These are phyloP conservation scores for Rafetus swinhoei DNA, from an alignment of 2,113 vertebrate genomes.

Conservation along the genomic window DNA sequence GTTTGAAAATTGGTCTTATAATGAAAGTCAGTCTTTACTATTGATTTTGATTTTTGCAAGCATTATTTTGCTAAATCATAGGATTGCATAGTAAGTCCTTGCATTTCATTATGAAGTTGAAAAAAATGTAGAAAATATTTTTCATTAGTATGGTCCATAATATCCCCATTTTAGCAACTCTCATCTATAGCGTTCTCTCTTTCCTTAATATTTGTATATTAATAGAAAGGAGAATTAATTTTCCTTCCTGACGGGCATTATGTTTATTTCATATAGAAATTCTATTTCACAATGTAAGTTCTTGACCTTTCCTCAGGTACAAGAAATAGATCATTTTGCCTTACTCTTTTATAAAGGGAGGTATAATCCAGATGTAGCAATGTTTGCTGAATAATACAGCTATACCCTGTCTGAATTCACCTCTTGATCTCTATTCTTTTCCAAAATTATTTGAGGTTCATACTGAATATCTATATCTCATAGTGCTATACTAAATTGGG, in stretches of 20 bases:
- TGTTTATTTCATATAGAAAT: neutral
- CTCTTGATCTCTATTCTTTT: neutral
- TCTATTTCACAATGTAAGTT: neutral
- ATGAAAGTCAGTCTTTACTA: neutral
- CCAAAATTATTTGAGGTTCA: neutral
- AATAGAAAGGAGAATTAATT: neutral
- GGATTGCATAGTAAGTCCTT: neutral
- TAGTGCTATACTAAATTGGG: neutral
- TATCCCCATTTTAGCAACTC: neutral
- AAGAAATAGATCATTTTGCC: neutral
- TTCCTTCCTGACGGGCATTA: neutral
- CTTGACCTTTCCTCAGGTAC: rapidly evolving
- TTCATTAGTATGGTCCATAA: neutral
- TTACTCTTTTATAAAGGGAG: neutral
- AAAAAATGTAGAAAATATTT: neutral
- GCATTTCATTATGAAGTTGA: neutral
- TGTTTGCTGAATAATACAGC: neutral
- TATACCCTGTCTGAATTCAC: neutral
- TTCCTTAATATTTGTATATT: neutral
- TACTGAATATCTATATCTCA: neutral
- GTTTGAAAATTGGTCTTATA: neutral
- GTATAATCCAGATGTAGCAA: neutral
- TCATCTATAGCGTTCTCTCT: neutral
- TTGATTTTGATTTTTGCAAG: neutral
- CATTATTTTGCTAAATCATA: neutral